Percentiles rank a stretch among this genome's conserved stretches.
These are phyloP conservation scores for Rhinella marina DNA, from an alignment of 2,797 vertebrate genomes.

Conservation along the genomic window DNA sequence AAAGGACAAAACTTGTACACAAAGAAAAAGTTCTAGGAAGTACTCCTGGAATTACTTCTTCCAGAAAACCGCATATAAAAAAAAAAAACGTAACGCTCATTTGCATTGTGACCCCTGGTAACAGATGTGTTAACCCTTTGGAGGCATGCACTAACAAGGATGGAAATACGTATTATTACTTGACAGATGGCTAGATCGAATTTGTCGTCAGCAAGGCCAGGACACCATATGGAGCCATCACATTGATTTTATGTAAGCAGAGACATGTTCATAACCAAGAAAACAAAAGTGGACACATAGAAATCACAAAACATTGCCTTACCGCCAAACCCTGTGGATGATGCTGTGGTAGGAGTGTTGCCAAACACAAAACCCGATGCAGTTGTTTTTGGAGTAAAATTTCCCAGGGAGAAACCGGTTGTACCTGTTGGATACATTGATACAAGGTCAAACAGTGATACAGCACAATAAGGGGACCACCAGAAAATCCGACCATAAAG, in stretches of 20 bases:
- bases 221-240: neutral
- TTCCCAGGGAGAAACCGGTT: constrained; percentile 54
- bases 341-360: constrained; percentile 73
- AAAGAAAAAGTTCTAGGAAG: too few species aligned
- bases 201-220: neutral
- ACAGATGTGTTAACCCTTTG: too few species aligned
- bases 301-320: constrained; percentile 64
- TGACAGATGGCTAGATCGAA: neutral
- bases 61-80: too few species aligned
- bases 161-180: too few species aligned
- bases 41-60: too few species aligned
- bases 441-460: neutral
- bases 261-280: neutral
- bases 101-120: too few species aligned
- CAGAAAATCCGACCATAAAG: too few species aligned
- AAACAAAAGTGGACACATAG: neutral
- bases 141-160: too few species aligned
- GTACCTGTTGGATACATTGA: constrained; percentile 20
- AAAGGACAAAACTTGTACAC: too few species aligned
- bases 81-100: too few species aligned
- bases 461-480: neutral
- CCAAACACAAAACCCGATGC: constrained; percentile 78
- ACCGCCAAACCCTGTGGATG: constrained; percentile 81
- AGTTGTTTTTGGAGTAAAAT: constrained; percentile 77
- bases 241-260: neutral